Conservation (phyloP, 2,797 vertebrate species). For the Esox lucius region DNA sequence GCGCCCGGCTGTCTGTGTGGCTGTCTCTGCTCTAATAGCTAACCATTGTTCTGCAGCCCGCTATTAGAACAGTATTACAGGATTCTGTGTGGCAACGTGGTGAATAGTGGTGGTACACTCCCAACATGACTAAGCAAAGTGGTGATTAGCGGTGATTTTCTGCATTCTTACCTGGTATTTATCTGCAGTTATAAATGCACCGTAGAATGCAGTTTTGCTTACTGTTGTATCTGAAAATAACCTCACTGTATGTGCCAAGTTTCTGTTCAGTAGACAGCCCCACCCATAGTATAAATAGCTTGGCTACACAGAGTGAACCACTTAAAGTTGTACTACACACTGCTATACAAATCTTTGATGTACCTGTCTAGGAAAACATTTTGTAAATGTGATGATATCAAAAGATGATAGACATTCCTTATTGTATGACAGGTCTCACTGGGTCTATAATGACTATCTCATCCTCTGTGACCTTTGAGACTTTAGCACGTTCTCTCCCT, state of each 20-base stretch:
- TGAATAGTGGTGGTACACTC: slow-evolving; percentile 36
- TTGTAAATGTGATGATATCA: not conserved
- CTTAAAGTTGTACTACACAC: not conserved
- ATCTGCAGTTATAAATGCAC: slow-evolving; percentile 18
- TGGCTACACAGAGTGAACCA: not conserved
- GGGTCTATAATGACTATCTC: not conserved
- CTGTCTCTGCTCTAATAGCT: slow-evolving; percentile 38
- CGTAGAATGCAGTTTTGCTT: slow-evolving; percentile 18
- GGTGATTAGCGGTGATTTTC: slow-evolving; percentile 58
- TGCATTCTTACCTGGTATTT: slow-evolving; percentile 55
- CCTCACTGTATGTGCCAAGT: not conserved
- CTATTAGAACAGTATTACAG: slow-evolving; percentile 51
- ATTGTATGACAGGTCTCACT: not conserved
- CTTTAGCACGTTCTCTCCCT: not conserved
- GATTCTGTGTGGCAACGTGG: slow-evolving; percentile 38
- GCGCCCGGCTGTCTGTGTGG: slow-evolving; percentile 12
- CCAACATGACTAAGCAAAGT: slow-evolving; percentile 12
- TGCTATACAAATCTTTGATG: not conserved
- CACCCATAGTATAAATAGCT: not conserved
- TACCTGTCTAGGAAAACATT: not conserved
- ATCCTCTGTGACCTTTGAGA: not conserved
- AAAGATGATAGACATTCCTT: slow-evolving; percentile 18
- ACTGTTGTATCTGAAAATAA: slow-evolving; percentile 28
- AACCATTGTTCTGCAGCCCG: slow-evolving; percentile 20
- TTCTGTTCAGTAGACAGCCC: slow-evolving; percentile 6